A percentile compares a stretch with the other conserved stretches of the same genome.
phyloP scores from a whole-genome alignment of 2,797 vertebrate species.

The Sciurus carolinensis region DNA sequence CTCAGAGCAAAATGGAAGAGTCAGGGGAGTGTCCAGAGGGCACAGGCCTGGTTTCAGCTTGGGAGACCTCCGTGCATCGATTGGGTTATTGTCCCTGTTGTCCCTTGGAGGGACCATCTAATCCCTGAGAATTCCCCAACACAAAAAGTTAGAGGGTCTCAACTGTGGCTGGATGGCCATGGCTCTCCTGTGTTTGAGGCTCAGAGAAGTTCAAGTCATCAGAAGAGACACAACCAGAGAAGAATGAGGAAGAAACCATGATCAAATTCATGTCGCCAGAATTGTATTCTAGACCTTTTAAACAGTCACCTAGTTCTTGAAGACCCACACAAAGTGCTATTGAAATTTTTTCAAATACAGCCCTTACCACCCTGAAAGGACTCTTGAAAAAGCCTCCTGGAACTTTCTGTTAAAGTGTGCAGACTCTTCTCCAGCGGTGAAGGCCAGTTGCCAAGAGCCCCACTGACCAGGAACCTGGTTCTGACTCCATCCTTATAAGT shows the following conservation, averaged over 20 bases:
- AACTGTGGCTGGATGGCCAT: background rate
- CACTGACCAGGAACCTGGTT: background rate
- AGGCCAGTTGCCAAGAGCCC: background rate
- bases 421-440: background rate
- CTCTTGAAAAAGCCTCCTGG: background rate
- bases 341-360: background rate
- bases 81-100: background rate
- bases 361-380: accelerated
- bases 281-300: too few species aligned
- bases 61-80: accelerated
- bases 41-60: background rate
- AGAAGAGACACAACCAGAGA: too few species aligned
- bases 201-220: too few species aligned
- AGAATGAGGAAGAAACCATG: too few species aligned
- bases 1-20: too few species aligned
- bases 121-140: background rate
- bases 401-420: too few species aligned
- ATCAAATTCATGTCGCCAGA: too few species aligned
- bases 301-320: background rate
- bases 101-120: background rate
- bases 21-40: background rate
- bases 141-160: background rate
- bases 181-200: background rate
- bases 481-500: background rate
- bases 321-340: background rate